These are phyloP conservation scores for Melanotaenia maccullochi DNA, from an alignment of 2,797 vertebrate species.

Conservation along the genomic window DNA sequence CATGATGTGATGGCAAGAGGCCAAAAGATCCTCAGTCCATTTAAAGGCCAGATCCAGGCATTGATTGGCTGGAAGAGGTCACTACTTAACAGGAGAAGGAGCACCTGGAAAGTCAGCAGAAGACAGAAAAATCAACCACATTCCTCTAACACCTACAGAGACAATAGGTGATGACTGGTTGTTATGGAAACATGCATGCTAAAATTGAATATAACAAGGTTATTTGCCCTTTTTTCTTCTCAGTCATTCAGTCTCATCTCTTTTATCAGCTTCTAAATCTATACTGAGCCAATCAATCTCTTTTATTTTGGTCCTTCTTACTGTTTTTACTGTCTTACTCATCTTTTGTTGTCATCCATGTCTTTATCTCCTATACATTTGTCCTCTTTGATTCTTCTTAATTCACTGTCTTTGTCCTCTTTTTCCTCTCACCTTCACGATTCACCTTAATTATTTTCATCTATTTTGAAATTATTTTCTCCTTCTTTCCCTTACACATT, in stretches of 20 bases:
- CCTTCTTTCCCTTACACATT: no score
- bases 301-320: neutral
- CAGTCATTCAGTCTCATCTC: conserved; percentile 24
- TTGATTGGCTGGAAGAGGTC: no score
- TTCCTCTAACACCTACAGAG: neutral
- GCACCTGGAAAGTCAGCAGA: no score
- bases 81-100: no score
- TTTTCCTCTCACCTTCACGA: neutral
- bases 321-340: neutral
- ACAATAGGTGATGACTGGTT: conserved; percentile 37
- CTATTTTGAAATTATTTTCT: no score
- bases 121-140: no score
- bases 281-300: neutral
- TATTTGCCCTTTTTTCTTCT: neutral
- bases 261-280: conserved; percentile 3
- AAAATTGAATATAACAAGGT: conserved; percentile 34
- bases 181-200: conserved; percentile 35
- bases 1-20: no score
- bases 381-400: neutral
- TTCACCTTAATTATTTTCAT: no score
- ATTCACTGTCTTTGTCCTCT: neutral
- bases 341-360: neutral
- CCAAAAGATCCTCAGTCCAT: no score
- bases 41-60: no score
- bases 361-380: neutral